phyloP scores from a whole-genome alignment of 2,113 vertebrate species.

The Labeo rohita region DNA sequence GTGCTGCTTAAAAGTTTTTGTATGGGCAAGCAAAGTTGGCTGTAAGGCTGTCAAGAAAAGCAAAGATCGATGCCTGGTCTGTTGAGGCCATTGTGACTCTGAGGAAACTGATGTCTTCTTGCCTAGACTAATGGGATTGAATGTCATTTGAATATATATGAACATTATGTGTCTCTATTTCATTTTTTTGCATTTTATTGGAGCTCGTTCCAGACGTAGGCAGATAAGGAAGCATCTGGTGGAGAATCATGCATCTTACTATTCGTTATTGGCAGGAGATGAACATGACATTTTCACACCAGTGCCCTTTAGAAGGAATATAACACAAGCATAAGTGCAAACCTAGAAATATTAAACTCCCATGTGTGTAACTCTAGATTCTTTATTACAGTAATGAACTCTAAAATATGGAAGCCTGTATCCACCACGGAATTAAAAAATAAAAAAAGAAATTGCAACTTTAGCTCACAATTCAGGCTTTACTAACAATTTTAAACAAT shows the following conservation, averaged over 20 bases:
- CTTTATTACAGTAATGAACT: background rate
- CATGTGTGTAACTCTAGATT: background rate
- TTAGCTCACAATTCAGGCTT: no score
- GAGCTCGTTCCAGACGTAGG: background rate
- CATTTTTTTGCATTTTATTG: background rate
- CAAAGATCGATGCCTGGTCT: slow-evolving; percentile 34
- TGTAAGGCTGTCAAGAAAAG: slow-evolving; percentile 23
- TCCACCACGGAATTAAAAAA: no score
- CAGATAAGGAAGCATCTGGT: slow-evolving; percentile 24
- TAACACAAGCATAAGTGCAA: background rate
- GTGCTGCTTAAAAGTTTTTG: slow-evolving; percentile 25
- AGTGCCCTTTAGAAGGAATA: slow-evolving; percentile 23
- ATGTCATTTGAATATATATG: slow-evolving; percentile 17
- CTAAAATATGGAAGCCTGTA: no score
- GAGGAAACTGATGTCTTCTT: slow-evolving; percentile 22
- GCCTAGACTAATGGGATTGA: background rate
- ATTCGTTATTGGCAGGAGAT: slow-evolving; percentile 6
- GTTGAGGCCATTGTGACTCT: slow-evolving; percentile 17
- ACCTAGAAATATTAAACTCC: slow-evolving; percentile 8
- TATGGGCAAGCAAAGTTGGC: slow-evolving; percentile 16
- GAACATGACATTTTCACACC: slow-evolving; percentile 27
- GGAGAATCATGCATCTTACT: slow-evolving; percentile 13
- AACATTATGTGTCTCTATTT: background rate
- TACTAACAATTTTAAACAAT: no score
- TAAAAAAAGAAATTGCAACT: no score